phyloP scores from a whole-genome alignment of 1,140 invertebrate genomes.

The Bombus turneri region DNA sequence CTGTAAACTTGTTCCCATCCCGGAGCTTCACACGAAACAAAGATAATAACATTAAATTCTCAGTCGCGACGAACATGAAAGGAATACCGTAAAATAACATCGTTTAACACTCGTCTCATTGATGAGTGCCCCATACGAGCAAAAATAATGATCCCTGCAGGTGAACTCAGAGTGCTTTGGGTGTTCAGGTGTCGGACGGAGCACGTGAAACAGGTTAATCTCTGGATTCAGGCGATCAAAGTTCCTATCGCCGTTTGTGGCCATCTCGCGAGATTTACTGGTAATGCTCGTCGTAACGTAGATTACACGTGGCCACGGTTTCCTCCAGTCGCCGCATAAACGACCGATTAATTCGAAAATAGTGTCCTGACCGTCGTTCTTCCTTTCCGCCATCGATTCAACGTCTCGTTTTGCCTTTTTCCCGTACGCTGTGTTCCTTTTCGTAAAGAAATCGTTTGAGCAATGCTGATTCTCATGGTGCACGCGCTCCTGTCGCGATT shows the following conservation, averaged over 20 bases:
- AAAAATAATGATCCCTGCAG: slow-evolving; percentile 12
- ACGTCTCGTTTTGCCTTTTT: not conserved
- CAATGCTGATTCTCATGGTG: too few species aligned
- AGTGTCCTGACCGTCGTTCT: slow-evolving; percentile 61
- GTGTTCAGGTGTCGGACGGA: slow-evolving; percentile 21
- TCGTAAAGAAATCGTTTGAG: not conserved
- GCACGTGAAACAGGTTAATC: slow-evolving; percentile 75
- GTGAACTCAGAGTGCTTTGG: slow-evolving; percentile 9
- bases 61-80: not conserved
- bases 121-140: not conserved
- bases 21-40: not conserved
- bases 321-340: slow-evolving; percentile 65
- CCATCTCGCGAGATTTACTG: slow-evolving; percentile 75
- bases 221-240: slow-evolving; percentile 73
- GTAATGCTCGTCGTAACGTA: slow-evolving; percentile 73
- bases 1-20: not conserved
- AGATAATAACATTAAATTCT: not conserved
- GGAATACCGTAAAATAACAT: not conserved
- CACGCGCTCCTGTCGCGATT: too few species aligned
- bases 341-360: slow-evolving; percentile 78
- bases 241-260: slow-evolving; percentile 62
- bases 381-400: not conserved
- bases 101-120: not conserved
- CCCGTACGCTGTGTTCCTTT: not conserved
- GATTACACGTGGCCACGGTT: slow-evolving; percentile 57